A percentile compares a stretch with the other conserved stretches of the same genome.
Evolutionary conservation across 2,113 vertebrate species (phyloP).

Genomic region (Lycaon pictus): DNA sequence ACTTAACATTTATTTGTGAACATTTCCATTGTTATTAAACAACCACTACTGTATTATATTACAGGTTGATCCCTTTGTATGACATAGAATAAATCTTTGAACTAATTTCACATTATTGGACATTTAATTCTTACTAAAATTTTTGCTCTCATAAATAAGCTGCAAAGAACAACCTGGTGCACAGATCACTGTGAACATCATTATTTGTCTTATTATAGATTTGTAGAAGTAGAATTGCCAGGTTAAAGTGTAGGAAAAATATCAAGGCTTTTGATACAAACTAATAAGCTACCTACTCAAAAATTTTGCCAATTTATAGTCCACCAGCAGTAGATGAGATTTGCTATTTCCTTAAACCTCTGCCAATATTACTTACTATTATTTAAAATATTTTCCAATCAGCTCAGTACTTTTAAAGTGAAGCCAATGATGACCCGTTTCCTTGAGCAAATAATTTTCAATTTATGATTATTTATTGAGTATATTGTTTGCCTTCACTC

Average conservation of each 20-base stretch:
- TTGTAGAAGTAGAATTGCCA: not conserved
- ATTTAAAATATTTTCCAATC: slow-evolving; percentile 48
- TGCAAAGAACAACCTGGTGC: not conserved
- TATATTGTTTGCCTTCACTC: not conserved
- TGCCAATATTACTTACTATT: not conserved
- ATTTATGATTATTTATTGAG: not conserved
- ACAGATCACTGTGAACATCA: not conserved
- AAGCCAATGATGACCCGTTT: not conserved
- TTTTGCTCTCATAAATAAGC: not conserved
- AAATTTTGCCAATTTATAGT: not conserved
- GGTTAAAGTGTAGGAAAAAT: not conserved
- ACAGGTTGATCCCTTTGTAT: not conserved
- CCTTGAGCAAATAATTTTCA: not conserved
- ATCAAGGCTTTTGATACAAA: not conserved
- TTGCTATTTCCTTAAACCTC: not conserved
- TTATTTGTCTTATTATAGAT: not conserved
- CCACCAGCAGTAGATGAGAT: not conserved
- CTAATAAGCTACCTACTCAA: not conserved
- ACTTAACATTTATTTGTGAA: not conserved
- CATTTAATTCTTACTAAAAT: not conserved
- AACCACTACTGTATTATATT: not conserved
- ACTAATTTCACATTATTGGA: not conserved
- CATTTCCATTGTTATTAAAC: not conserved
- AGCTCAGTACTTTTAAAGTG: not conserved
- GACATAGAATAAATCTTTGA: not conserved